A percentile compares a stretch with the other conserved stretches of the same genome.
Evolutionary conservation across 2,888 invertebrate genomes (phyloP).

Genomic region (Ormia ochracea): DNA sequence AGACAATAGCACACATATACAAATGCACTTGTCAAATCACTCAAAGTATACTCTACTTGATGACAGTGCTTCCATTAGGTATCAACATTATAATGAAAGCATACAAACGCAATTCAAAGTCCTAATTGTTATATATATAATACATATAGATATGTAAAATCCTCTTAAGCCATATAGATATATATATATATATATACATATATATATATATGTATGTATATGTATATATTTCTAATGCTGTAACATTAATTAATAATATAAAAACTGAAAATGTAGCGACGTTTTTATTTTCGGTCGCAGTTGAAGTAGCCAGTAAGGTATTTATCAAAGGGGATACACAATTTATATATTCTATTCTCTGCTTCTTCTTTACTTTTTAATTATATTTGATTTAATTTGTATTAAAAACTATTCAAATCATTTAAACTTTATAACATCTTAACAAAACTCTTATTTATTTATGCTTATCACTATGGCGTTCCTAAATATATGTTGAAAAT

Average conservation of each 20-base stretch:
- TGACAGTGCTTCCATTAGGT: not conserved
- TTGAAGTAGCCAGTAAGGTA: conserved; percentile 14
- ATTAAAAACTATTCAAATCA: not conserved
- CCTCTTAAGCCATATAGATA: too few relatives aligned
- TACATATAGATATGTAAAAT: too few relatives aligned
- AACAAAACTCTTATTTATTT: not conserved
- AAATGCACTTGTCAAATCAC: not conserved
- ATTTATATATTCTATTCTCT: conserved; percentile 47
- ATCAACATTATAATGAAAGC: conserved; percentile 26
- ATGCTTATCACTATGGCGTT: not conserved
- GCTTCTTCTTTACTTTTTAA: conserved; percentile 14
- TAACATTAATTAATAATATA: not conserved
- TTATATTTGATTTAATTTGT: not conserved
- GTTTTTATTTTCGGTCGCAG: conserved; percentile 18
- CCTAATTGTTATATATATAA: not conserved
- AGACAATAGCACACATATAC: not conserved
- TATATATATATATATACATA: too few relatives aligned
- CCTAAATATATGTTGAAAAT: not conserved
- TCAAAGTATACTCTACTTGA: conserved; percentile 12
- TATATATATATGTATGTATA: too few relatives aligned
- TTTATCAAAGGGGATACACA: conserved; percentile 56
- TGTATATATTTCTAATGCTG: not conserved
- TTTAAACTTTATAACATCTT: not conserved
- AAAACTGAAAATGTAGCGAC: not conserved
- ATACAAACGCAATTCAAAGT: not conserved